Conservation (phyloP, 2,797 vertebrate species). For the Tokudaia tokunoshimensis region DNA sequence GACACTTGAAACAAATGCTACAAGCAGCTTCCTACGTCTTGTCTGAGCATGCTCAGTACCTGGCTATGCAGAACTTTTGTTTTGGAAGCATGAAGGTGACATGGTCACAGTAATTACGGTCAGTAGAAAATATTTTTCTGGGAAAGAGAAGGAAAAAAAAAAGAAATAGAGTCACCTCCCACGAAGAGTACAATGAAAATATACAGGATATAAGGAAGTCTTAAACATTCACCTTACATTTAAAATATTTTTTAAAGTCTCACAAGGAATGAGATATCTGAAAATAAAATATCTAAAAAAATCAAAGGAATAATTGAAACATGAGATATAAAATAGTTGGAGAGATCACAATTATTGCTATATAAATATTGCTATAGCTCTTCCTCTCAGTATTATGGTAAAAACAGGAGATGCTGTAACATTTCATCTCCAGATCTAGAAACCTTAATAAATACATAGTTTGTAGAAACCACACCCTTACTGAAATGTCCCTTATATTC, state of each 20-base stretch:
- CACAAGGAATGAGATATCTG: background rate
- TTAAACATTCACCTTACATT: background rate
- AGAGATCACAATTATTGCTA: slow-evolving; percentile 54
- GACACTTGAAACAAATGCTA: background rate
- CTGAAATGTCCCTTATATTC: slow-evolving; percentile 44
- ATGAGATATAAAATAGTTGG: background rate
- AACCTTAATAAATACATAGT: slow-evolving; percentile 58
- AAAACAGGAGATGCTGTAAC: slow-evolving; percentile 41
- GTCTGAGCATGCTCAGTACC: background rate
- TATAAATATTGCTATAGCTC: slow-evolving; percentile 1
- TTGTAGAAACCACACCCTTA: slow-evolving; percentile 61
- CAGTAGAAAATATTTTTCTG: slow-evolving; percentile 50
- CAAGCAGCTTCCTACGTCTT: background rate
- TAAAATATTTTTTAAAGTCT: slow-evolving; percentile 59
- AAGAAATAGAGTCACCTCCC: background rate
- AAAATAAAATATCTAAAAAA: background rate
- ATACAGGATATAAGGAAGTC: background rate
- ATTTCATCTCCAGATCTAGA: background rate
- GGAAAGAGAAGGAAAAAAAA: background rate
- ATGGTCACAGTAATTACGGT: background rate
- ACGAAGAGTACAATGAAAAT: background rate
- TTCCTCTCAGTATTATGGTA: slow-evolving; percentile 47
- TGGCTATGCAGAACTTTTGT: background rate
- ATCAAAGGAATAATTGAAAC: slow-evolving; percentile 33
- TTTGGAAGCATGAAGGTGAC: background rate